Conservation (phyloP, 1,140 invertebrate genomes). For the Triops longicaudatus region DNA sequence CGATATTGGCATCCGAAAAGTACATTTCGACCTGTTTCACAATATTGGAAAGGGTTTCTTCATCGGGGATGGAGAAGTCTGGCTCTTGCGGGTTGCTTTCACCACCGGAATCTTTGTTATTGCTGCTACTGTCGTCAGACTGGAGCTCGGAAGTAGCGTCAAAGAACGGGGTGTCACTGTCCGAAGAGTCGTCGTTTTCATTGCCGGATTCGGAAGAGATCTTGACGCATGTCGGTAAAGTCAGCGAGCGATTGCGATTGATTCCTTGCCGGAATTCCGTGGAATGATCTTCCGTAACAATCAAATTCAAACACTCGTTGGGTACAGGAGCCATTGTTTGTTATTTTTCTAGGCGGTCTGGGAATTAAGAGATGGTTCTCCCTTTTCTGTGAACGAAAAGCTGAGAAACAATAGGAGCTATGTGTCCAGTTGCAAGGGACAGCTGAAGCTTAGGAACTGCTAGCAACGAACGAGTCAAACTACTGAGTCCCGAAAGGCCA, state of each 20-base stretch:
- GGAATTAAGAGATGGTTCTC: not conserved
- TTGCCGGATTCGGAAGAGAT: not conserved
- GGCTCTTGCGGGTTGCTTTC: conserved; percentile 31
- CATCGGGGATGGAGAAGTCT: conserved; percentile 33
- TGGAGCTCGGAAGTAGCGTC: conserved; percentile 26
- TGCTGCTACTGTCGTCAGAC: conserved; percentile 24
- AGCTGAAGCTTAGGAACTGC: not conserved
- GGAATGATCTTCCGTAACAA: not conserved
- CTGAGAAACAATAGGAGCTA: not conserved
- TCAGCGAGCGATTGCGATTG: not conserved
- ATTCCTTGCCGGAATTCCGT: not conserved
- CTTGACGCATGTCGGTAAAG: not conserved
- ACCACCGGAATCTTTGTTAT: conserved; percentile 24
- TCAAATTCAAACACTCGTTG: conserved; percentile 26
- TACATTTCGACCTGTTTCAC: conserved; percentile 83
- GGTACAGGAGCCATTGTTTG: conserved; percentile 25
- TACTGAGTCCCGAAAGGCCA: not conserved
- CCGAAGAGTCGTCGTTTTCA: not conserved
- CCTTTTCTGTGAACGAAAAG: not conserved
- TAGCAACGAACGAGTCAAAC: not conserved
- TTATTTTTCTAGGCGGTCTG: too few relatives aligned
- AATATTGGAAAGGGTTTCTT: conserved; percentile 42
- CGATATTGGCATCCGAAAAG: conserved; percentile 87
- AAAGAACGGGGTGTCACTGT: conserved; percentile 19
- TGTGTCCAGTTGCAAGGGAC: too few relatives aligned